phyloP scores from a whole-genome alignment of 64 coral and sea anemone genomes.

The Exaiptasia diaphana region DNA sequence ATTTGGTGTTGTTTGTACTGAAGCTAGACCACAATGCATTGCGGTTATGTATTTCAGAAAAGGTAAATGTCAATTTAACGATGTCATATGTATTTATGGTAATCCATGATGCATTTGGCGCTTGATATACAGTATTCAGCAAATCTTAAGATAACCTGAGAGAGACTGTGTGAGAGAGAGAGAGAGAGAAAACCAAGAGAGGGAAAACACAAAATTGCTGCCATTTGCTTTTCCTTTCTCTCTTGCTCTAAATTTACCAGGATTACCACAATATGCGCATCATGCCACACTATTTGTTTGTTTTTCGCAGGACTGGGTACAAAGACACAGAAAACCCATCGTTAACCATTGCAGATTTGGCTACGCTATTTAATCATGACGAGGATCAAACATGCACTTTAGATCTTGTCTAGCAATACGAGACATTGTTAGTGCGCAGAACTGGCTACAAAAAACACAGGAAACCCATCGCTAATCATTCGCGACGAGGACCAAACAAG shows the following conservation, averaged over 20 bases:
- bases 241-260: neutral
- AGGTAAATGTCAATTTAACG: too few relatives aligned
- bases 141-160: neutral
- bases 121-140: neutral
- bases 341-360: conserved; percentile 70
- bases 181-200: neutral
- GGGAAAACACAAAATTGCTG: neutral
- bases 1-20: too few relatives aligned
- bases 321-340: conserved; percentile 78
- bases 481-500: too few relatives aligned
- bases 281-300: neutral
- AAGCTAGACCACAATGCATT: too few relatives aligned
- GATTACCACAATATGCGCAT: neutral
- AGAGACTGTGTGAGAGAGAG: neutral
- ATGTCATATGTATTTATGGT: too few relatives aligned
- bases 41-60: too few relatives aligned
- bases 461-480: too few relatives aligned
- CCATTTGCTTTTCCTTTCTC: neutral
- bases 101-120: too few relatives aligned
- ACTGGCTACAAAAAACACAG: too few relatives aligned
- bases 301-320: conserved; percentile 45
- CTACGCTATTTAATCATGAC: conserved; percentile 59
- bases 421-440: too few relatives aligned
- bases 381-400: too few relatives aligned
- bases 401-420: too few relatives aligned